Evolutionary conservation across 1,140 invertebrate genomes (phyloP).

Genomic region (Saccostrea echinata): DNA sequence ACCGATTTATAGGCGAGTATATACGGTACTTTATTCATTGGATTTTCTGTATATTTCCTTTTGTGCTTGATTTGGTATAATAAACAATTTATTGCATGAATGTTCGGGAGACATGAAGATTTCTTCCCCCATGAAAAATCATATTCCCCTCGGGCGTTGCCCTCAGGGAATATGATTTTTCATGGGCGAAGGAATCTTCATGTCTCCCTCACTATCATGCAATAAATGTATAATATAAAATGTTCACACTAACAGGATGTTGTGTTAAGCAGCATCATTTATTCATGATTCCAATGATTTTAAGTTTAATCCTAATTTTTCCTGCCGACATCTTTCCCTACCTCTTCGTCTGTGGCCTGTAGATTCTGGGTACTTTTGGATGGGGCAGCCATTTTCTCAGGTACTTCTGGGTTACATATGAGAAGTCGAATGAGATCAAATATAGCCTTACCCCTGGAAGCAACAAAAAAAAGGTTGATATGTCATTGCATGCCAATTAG

Average conservation of each 20-base stretch:
- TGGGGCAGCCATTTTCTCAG: slow-evolving; percentile 66
- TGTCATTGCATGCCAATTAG: not conserved
- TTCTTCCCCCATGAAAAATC: no score
- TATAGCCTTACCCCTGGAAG: slow-evolving; percentile 65
- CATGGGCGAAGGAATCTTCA: no score
- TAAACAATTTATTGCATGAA: no score
- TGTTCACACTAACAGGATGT: not conserved
- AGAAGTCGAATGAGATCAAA: slow-evolving; percentile 72
- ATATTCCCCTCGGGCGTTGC: no score
- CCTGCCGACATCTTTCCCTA: not conserved
- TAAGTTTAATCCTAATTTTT: not conserved
- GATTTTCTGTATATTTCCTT: no score
- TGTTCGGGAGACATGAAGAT: no score
- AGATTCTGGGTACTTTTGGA: slow-evolving; percentile 42
- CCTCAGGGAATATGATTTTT: no score
- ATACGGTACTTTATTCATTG: no score
- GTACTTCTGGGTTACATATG: slow-evolving; percentile 73
- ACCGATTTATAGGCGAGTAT: no score
- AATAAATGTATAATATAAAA: not conserved
- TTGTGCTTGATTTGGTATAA: no score
- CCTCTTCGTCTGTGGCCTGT: slow-evolving; percentile 37
- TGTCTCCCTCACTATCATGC: no score
- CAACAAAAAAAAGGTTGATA: not conserved
- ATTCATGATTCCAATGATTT: not conserved
- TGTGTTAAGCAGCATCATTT: not conserved